These are phyloP conservation scores for Cerastoderma edule DNA, from an alignment of 2,888 invertebrate genomes.

Conservation along the genomic window DNA sequence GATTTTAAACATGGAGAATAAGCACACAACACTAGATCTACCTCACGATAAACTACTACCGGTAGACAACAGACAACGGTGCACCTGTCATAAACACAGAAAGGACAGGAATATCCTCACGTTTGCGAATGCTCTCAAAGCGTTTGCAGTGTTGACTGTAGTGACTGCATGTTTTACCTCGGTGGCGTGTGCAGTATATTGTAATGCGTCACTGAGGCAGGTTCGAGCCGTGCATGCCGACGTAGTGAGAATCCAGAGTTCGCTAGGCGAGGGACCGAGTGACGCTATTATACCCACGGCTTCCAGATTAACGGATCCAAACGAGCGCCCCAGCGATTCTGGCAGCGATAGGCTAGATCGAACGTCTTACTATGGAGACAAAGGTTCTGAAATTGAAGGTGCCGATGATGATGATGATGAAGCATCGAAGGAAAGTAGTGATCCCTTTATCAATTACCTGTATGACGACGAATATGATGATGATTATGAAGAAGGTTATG, in stretches of 20 bases:
- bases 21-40: background rate
- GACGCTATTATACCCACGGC: no score
- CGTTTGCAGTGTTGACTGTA: background rate
- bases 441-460: no score
- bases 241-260: no score
- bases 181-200: constrained; percentile 11
- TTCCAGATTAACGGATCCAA: no score
- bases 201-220: background rate
- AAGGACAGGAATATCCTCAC: no score
- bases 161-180: constrained; percentile 11
- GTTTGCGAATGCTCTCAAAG: background rate
- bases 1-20: constrained; percentile 4
- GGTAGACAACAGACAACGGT: no score
- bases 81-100: no score
- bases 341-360: background rate
- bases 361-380: background rate
- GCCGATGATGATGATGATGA: background rate
- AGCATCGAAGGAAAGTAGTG: no score
- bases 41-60: background rate
- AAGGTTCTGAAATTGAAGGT: background rate
- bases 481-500: background rate
- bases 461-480: background rate
- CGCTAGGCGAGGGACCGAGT: no score
- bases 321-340: no score
- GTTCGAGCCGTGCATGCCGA: background rate